Evolutionary conservation across 2,888 invertebrate genomes (phyloP), one percentile per base, ranked within the genome.

Genomic region (Aleiodes alternator): DNA sequence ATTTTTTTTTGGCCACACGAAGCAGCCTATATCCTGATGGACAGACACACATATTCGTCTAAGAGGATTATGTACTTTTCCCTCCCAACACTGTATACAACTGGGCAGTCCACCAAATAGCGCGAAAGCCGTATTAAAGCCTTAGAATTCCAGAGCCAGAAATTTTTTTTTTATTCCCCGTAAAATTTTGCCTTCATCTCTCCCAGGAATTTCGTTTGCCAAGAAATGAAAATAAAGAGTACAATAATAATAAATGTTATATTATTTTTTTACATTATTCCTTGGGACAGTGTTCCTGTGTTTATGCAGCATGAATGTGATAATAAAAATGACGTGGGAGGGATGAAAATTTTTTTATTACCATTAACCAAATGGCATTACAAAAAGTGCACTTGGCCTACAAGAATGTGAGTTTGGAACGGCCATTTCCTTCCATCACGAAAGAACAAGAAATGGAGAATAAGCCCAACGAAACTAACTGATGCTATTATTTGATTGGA

Each of bases 51-150:
- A 59, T 59, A 59, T 59, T 59, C 59, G 59, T 59, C 59, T 59
- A 23, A 76, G 72, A 68, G 73, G 66, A 76, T 71, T 73, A 76
- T 71, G 76, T 76, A 76, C 73, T 69, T 77, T 74, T 77, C 43
- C 70, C 51, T 43, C 43, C 55, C 55, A 77, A 76, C 23, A 23
- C 76, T 74, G 73, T 69, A 59, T 59, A 59, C 59, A 59, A 79
- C 70, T 77, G 77, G 77, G 77, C 77, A 77, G 76, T 69, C 64
- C 73, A 69, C 75, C 77, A 79, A 79, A 75, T 77, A 70, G 71
- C 69, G 71, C 71, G 71, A 43, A 75, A 64, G 53, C 55, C 55
- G 56, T 69, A 61, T 69, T 51, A 73, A 69, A 73, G 76, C 50
- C 55, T 34, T 38, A 59, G 59, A 59, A 59, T 59, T 59, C 59